Conservation (phyloP, 92 coral and sea anemone species). For the Zoanthus solanderi region DNA sequence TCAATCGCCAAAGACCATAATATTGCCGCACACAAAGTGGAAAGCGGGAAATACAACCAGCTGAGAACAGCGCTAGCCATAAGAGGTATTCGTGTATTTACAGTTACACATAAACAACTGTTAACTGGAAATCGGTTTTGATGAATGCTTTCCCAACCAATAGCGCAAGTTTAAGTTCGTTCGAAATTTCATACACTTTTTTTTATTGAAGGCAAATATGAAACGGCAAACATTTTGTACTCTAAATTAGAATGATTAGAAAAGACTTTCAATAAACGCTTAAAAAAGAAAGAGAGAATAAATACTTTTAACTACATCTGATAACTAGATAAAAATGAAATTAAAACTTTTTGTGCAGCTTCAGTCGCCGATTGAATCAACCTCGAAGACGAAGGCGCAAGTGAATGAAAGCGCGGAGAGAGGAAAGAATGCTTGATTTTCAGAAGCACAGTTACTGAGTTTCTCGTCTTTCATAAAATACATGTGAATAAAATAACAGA, state of each 20-base stretch:
- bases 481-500: not conserved
- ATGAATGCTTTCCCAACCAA: not conserved
- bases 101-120: not conserved
- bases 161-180: slow-evolving; percentile 6
- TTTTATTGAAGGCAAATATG: not conserved
- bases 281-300: too few relatives aligned
- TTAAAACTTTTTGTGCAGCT: too few relatives aligned
- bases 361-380: too few relatives aligned
- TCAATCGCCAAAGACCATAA: slow-evolving; percentile 83
- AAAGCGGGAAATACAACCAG: slow-evolving; percentile 98
- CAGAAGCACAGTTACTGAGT: too few relatives aligned
- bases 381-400: too few relatives aligned
- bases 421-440: too few relatives aligned
- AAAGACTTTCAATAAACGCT: too few relatives aligned
- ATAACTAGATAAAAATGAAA: too few relatives aligned
- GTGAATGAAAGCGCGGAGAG: too few relatives aligned
- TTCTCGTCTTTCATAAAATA: not conserved
- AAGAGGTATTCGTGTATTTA: slow-evolving; percentile 13
- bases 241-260: not conserved
- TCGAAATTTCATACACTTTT: not conserved
- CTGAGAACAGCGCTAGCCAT: slow-evolving; percentile 52
- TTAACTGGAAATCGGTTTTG: not conserved
- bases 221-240: not conserved
- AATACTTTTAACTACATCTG: too few relatives aligned
- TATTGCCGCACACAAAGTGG: slow-evolving; percentile 62